Evolutionary conservation across 2,113 vertebrate species (phyloP), one percentile per base, ranked within the genome.

Genomic region (Ceuthmochares aereus): DNA sequence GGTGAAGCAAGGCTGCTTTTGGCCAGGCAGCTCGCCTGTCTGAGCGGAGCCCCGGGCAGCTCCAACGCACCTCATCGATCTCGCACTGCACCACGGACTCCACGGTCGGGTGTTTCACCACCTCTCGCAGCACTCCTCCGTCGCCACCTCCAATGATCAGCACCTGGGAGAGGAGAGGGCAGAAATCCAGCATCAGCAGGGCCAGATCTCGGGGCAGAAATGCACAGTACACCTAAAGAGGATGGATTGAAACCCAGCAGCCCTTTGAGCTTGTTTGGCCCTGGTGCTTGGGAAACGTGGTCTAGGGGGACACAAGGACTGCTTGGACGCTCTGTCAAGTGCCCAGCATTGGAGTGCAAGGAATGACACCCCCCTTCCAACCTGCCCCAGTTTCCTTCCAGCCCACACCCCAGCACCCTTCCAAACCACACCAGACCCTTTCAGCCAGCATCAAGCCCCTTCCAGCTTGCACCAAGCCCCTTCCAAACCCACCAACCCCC

Each of bases 91-190:
- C 98, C 90, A 99, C 99, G 0, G 99, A 99, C 52, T 99, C 99
- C 93, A 99, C 99, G 4, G 98, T 96, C 0, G 99, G 98, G 95
- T 99, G 99, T 94, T 99, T 99, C 78, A 99, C 98, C 78, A 99
- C 99, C 94, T 99, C 99, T 10, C 99, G 98, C 19, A 99, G 93
- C 86, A 99, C 99, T 0, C 99, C 99, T 0, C 99, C 99, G 11
- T 99, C 99, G 12, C 99, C 99, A 1, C 99, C 99, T 1, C 99
- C 99, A 45, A 99, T 99, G 86, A 99, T 99, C 82, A 99, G 98
- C 90, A 99, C 99, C 99, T 99, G 96, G 22, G 43, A 56, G 49
- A 5, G 55, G 5, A 34, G 30, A 67, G 37, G 40, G 47, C 68
- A 29, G 9, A 55, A 11, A 23, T 6, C 2, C 2, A 14, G 30